Evolutionary conservation across 2,113 vertebrate species (phyloP).

Genomic region (Acrocephalus kingi): DNA sequence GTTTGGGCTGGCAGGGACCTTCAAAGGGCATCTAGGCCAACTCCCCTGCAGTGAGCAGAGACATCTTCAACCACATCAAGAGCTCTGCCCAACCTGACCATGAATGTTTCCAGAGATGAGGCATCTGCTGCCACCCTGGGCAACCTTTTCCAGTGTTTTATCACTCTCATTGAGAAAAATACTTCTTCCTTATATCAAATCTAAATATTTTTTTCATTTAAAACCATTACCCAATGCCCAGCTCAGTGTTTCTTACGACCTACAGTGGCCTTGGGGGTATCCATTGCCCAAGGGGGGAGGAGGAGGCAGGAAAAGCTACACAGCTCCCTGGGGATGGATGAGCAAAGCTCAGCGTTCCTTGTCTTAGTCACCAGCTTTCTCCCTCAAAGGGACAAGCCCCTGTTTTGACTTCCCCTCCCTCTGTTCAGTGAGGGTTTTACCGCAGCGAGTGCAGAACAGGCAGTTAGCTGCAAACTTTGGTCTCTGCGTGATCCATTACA

Average conservation of each 20-base stretch:
- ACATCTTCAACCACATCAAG: background rate
- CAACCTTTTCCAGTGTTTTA: background rate
- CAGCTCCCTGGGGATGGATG: background rate
- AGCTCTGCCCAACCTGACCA: background rate
- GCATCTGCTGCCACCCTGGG: background rate
- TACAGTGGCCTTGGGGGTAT: accelerated
- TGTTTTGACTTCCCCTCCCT: background rate
- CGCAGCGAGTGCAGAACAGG: accelerated
- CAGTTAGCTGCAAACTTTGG: background rate
- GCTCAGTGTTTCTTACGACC: background rate
- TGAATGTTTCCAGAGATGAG: background rate
- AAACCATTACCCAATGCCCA: background rate
- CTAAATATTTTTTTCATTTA: background rate
- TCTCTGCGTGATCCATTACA: background rate
- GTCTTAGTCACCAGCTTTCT: background rate
- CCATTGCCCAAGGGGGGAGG: background rate
- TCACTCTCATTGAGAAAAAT: background rate
- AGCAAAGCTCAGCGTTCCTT: background rate
- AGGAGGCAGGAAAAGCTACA: background rate
- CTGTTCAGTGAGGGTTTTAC: background rate
- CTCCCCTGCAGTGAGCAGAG: background rate
- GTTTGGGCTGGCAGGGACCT: background rate
- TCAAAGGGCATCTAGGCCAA: background rate
- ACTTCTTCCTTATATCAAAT: background rate
- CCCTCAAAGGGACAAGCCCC: background rate